Conservation (phyloP, 1,140 invertebrate genomes). For the Helicoverpa armigera region DNA sequence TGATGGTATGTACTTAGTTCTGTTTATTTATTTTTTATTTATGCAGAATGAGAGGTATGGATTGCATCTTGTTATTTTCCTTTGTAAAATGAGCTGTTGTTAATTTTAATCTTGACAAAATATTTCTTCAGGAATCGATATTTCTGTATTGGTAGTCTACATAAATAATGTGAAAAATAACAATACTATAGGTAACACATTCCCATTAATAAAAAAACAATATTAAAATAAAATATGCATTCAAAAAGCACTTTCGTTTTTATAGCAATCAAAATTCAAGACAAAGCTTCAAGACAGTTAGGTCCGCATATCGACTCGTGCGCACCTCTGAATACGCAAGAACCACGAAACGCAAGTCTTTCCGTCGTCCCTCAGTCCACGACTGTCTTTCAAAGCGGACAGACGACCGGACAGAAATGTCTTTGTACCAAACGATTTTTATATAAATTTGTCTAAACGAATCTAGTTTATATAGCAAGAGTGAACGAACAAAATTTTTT, state of each 20-base stretch:
- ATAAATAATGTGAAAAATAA: too few species aligned
- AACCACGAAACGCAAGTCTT: slow-evolving; percentile 71
- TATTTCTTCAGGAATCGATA: not conserved
- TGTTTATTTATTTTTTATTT: not conserved
- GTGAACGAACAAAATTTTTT: slow-evolving; percentile 51
- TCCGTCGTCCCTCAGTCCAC: slow-evolving; percentile 75
- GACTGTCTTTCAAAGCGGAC: slow-evolving; percentile 75
- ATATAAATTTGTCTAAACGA: slow-evolving; percentile 56
- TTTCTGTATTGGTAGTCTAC: too few species aligned
- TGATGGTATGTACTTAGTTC: not conserved
- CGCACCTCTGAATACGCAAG: slow-evolving; percentile 75
- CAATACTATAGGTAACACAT: not conserved
- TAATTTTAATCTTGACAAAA: too few species aligned
- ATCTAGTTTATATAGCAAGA: slow-evolving; percentile 57
- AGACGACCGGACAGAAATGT: slow-evolving; percentile 78
- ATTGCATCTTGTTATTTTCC: not conserved
- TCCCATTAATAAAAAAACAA: not conserved
- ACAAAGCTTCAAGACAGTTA: slow-evolving; percentile 82
- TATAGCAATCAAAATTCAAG: slow-evolving; percentile 77
- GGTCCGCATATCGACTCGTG: slow-evolving; percentile 64
- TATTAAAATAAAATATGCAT: slow-evolving; percentile 44
- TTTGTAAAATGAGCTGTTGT: not conserved
- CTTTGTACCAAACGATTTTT: slow-evolving; percentile 61
- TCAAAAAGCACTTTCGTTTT: slow-evolving; percentile 79
- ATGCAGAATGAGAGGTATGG: too few species aligned